Evolutionary conservation across 2,797 vertebrate species (phyloP), one percentile per base, ranked within the genome.

Genomic region (Triplophysa yarkandensis): DNA sequence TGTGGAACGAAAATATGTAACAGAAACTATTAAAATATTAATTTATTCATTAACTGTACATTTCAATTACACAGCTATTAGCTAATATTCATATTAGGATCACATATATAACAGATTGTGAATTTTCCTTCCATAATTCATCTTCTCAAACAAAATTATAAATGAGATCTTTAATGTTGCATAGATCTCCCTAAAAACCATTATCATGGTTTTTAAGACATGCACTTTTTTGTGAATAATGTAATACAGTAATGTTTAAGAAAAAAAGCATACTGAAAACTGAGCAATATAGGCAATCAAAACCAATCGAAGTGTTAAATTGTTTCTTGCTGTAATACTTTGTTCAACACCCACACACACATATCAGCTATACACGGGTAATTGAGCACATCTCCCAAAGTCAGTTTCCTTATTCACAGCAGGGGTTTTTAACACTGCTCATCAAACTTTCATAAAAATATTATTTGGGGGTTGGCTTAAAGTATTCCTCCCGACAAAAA

Each of bases 301-400:
- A 68, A 62, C 36, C 13, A 25, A 41, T 54, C 19, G 41, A 68
- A 43, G 17, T 36, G 54, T 19, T 55, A 55, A 68, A 69, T 16
- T 57, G 36, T 21, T 58, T 58, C 25, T 44, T 23, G 19, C 28
- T 13, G 34, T 32, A 50, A 21, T 21, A 54, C 52, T 54, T 54
- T 27, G 13, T 27, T 27, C 23, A 28, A 54, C 50, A 50, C n/a
- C 5, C 43, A 64, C 25, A 64, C 43, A 64, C 25, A 64, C 39
- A 48, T 14, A 3, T 32, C n/a, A 65, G 6, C 28, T 66, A n/a
- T n/a, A 66, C 14, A 61, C 4, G 1, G 0, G 10, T 16, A 48
- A 44, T 48, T 62, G 50, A n/a, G 17, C 30, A 62, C 62, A 39
- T 71, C 2, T 2, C 23, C 30, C 17, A 5, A 48, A 46, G 23